Conservation (phyloP, 2,113 vertebrate genomes). For the Eidolon helvum region DNA sequence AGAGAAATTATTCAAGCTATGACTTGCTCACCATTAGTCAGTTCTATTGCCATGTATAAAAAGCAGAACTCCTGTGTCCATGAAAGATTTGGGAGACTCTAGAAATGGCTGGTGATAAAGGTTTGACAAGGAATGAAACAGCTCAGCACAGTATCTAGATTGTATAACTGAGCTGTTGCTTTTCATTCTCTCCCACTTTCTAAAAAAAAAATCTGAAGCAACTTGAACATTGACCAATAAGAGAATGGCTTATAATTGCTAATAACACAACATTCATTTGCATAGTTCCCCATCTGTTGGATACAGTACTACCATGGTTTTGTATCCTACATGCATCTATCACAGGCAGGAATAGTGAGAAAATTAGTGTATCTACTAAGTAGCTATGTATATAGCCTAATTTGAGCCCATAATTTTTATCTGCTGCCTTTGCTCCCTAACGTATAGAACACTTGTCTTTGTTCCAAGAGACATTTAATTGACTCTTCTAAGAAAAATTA, state of each 20-base stretch:
- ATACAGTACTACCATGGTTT: neutral
- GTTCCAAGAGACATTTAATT: neutral
- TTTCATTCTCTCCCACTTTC: neutral
- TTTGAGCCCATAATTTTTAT: neutral
- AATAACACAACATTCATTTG: constrained; percentile 46
- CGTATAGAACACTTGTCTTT: neutral
- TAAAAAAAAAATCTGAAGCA: neutral
- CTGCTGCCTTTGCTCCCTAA: neutral
- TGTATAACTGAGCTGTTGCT: neutral
- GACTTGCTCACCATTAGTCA: neutral
- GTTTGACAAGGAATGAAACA: neutral
- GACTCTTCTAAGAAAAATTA: neutral
- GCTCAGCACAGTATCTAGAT: neutral
- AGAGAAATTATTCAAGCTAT: constrained; percentile 10
- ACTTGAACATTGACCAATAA: constrained; percentile 49
- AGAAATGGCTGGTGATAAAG: neutral
- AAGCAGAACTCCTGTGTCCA: neutral
- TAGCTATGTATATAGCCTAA: neutral
- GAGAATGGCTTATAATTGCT: constrained; percentile 28
- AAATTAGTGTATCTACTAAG: neutral
- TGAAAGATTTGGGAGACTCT: neutral
- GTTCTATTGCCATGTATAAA: neutral
- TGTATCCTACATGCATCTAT: neutral
- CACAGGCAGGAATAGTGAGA: neutral
- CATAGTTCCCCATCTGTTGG: constrained; percentile 33